Conservation (phyloP, 2,797 vertebrate species). For the Borostomias antarcticus region DNA sequence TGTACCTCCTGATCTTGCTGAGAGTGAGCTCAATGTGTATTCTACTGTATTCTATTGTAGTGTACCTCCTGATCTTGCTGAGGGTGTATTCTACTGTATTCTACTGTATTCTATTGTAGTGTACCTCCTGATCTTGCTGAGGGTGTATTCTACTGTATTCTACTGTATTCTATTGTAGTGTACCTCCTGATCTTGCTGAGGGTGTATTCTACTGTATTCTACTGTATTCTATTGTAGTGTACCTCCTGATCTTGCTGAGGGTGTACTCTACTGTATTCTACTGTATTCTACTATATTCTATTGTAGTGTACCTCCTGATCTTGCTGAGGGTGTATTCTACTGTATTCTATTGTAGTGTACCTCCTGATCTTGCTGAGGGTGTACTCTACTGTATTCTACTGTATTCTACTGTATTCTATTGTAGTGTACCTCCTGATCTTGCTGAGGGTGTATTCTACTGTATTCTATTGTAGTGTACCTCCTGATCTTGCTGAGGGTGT, state of each 20-base stretch:
- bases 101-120: neutral
- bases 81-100: no score
- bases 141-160: no score
- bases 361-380: constrained; percentile 4
- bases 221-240: neutral
- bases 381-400: no score
- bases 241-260: constrained; percentile 1
- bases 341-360: neutral
- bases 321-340: no score
- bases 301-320: constrained; percentile 1
- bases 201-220: no score
- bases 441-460: neutral
- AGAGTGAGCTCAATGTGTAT: no score
- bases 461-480: neutral
- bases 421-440: constrained; percentile 1
- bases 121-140: constrained; percentile 1
- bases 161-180: neutral
- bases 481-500: constrained; percentile 2
- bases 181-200: constrained; percentile 1
- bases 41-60: neutral
- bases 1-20: constrained; percentile 1
- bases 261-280: no score
- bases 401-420: no score
- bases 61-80: constrained; percentile 1
- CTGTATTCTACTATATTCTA: no score